A percentile compares a stretch with the other conserved stretches of the same genome.
Evolutionary conservation across 2,113 vertebrate genomes (phyloP).

Genomic region (Peromyscus californicus): DNA sequence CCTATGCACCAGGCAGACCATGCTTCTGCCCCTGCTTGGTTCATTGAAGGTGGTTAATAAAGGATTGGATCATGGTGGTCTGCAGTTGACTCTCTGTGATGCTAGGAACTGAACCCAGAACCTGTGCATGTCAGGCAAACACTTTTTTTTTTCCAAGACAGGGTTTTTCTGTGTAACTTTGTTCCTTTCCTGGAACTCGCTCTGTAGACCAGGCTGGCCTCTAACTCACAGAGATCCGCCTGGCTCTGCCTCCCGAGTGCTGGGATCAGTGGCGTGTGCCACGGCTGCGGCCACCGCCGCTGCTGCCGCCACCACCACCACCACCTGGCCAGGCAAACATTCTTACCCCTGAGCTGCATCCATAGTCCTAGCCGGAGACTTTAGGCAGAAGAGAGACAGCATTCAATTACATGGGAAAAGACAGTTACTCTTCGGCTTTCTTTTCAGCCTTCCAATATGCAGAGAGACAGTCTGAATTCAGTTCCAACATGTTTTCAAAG

Average conservation of each 20-base stretch:
- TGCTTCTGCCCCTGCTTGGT: not conserved
- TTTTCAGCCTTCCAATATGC: not conserved
- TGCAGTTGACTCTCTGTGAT: not conserved
- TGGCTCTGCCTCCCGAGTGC: too few relatives aligned
- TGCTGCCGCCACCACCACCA: too few relatives aligned
- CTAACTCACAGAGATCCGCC: too few relatives aligned
- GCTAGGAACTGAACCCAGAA: not conserved
- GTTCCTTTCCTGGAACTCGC: too few relatives aligned
- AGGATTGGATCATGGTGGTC: not conserved
- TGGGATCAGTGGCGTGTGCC: too few relatives aligned
- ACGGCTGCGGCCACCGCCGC: too few relatives aligned
- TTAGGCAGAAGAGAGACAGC: not conserved
- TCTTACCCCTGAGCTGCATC: not conserved
- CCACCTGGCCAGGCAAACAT: not conserved
- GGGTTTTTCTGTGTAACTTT: too few relatives aligned
- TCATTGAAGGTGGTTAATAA: not conserved
- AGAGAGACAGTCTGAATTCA: not conserved
- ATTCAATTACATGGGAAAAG: not conserved
- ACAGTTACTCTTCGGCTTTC: not conserved
- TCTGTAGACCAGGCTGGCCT: too few relatives aligned
- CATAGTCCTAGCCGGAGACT: too few relatives aligned
- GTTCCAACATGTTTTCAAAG: not conserved
- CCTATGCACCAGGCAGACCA: not conserved
- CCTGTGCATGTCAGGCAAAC: not conserved
- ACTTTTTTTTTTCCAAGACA: not conserved